Percentiles rank a stretch among this genome's conserved stretches.
Evolutionary conservation across 2,113 vertebrate genomes (phyloP).

Genomic region (Macaca nemestrina): DNA sequence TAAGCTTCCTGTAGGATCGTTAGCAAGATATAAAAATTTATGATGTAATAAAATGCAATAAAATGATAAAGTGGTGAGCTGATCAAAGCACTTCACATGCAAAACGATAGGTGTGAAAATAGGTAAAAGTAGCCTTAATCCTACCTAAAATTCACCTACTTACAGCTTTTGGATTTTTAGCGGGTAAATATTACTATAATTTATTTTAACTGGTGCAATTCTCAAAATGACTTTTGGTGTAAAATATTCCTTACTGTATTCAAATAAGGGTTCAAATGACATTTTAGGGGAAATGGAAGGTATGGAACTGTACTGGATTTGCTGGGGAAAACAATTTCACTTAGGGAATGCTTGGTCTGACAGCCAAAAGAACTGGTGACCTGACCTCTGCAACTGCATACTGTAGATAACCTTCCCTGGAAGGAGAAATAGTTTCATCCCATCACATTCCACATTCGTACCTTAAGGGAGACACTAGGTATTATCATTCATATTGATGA

Average conservation of each 20-base stretch:
- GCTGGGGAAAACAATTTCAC: not conserved
- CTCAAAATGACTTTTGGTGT: not conserved
- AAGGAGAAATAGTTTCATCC: not conserved
- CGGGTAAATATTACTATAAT: not conserved
- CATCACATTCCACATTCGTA: not conserved
- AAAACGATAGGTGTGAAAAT: slow-evolving; percentile 73
- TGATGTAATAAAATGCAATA: slow-evolving; percentile 87
- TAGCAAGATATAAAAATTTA: slow-evolving; percentile 89
- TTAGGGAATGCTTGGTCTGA: not conserved
- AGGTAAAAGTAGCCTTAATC: slow-evolving; percentile 58
- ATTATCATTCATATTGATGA: not conserved
- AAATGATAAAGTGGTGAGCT: slow-evolving; percentile 84
- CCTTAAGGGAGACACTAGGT: not conserved
- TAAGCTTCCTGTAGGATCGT: slow-evolving; percentile 86
- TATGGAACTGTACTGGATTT: not conserved
- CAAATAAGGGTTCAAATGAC: not conserved
- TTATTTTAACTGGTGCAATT: not conserved
- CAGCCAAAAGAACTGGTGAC: not conserved
- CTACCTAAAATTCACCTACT: slow-evolving; percentile 30
- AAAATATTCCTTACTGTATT: not conserved
- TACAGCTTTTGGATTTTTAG: not conserved
- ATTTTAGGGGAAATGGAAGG: not conserved
- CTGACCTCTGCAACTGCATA: not conserved
- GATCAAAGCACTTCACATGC: slow-evolving; percentile 75
- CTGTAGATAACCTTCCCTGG: not conserved